Conservation (phyloP, 2,797 vertebrate species). For the Lutjanus argentimaculatus region DNA sequence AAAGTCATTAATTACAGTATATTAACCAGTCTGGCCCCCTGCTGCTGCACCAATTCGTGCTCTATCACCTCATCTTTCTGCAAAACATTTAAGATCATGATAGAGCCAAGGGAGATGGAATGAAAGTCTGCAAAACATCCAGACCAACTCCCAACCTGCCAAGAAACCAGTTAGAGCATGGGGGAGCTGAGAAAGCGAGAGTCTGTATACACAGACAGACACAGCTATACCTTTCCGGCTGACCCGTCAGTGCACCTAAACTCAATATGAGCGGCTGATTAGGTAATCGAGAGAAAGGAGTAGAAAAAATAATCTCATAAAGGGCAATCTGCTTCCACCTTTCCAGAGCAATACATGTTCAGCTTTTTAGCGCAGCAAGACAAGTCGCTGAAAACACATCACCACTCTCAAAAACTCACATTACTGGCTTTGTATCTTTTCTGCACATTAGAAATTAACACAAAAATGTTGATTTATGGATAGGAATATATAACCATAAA, state of each 20-base stretch:
- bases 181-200: background rate
- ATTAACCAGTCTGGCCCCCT: conserved; percentile 29
- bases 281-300: conserved; percentile 63
- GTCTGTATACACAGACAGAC: conserved; percentile 38
- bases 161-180: conserved; percentile 25
- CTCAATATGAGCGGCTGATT: conserved; percentile 60
- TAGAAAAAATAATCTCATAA: conserved; percentile 55
- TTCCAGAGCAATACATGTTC: conserved; percentile 52
- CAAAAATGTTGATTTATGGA: conserved; percentile 30
- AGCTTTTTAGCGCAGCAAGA: conserved; percentile 19
- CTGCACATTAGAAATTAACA: conserved; percentile 20
- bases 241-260: conserved; percentile 61
- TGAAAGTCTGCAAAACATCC: conserved; percentile 46
- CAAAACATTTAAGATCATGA: conserved; percentile 24
- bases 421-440: conserved; percentile 7
- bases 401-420: conserved; percentile 1
- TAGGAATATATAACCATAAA: conserved; percentile 21
- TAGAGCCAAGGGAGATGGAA: conserved; percentile 7
- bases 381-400: conserved; percentile 26
- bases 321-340: conserved; percentile 45
- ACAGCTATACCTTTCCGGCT: conserved; percentile 58
- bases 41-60: conserved; percentile 33
- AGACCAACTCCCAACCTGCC: conserved; percentile 23
- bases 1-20: conserved; percentile 39
- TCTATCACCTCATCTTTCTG: conserved; percentile 55